Conservation (phyloP, 64 coral and sea anemone genomes). For the Acropora tenuis region DNA sequence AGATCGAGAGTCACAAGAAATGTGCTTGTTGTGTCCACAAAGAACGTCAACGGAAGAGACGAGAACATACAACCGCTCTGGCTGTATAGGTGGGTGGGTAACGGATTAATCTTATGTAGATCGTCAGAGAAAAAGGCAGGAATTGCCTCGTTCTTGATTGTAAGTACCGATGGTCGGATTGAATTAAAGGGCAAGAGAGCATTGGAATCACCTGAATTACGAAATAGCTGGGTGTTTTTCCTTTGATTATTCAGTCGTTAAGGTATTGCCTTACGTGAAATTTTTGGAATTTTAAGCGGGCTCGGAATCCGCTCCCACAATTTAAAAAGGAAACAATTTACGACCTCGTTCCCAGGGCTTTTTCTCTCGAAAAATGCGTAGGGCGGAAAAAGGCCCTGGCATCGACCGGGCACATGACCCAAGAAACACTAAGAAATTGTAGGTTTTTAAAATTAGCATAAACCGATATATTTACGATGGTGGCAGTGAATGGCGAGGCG, state of each 20-base stretch:
- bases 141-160: not conserved
- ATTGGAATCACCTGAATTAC: not conserved
- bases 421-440: too few species aligned
- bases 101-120: not conserved
- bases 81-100: constrained; percentile 40
- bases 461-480: too few species aligned
- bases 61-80: constrained; percentile 18
- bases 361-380: too few species aligned
- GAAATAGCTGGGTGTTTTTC: not conserved
- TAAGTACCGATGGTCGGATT: not conserved
- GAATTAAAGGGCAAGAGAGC: not conserved
- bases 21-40: constrained; percentile 32
- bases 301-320: not conserved
- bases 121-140: not conserved
- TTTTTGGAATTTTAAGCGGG: not conserved
- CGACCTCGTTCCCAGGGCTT: too few species aligned
- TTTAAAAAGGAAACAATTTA: not conserved
- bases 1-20: constrained; percentile 24
- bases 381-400: too few species aligned
- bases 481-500: too few species aligned
- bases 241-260: not conserved
- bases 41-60: constrained; percentile 52
- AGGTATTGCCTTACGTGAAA: not conserved
- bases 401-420: too few species aligned
- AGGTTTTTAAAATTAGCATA: too few species aligned